Base-by-base conservation (phyloP, 2,113 vertebrate genomes). In the Heliornis fulica region DNA sequence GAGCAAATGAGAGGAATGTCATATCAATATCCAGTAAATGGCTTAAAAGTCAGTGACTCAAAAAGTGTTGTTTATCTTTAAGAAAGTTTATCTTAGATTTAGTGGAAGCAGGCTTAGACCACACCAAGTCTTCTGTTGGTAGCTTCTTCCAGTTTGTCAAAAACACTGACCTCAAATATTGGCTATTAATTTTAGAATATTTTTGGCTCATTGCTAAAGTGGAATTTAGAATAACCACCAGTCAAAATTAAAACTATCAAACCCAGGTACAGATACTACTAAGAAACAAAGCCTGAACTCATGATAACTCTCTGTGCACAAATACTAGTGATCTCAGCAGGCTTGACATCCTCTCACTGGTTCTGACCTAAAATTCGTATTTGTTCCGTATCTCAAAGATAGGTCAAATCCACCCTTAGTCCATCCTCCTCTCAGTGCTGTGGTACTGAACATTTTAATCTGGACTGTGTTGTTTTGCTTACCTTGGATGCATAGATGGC, bases 401-500 rank as follows among this genome's bases (percentile, higher is more conserved):
- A 56, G 7, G 40, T 56, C 32, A 79, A 79, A 83, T 45, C 15
- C 38, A 89, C 32, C 23, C 38, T 43, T 63, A 56, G 32, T 65
- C 28, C 29, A 59, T 18, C 78, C 29, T n/a, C 50, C 51, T 59
- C 34, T 59, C 60, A 72, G 25, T 63, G 31, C 60, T 74, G n/a
- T n/a, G 17, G 23, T 45, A 61, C 3, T 61, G n/a, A 76, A 46
- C 15, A 34, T 64, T 72, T 91, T 54, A 72, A 83, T 61, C 45
- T 41, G 31, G 63, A 51, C 31, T 61, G 29, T 79, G 41, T 43
- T 38, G 15, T 16, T 29, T 29, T 72, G 54, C 96, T 97, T 95
- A 99, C 98, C 98, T 99, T 99, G 22, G 98, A 99, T 46, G 98
- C 98, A 90, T 99, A 99, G 97, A 99, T 99, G 77, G 98, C 98